Conservation (phyloP, 2,888 invertebrate genomes). For the Caenorhabditis parvicauda region DNA sequence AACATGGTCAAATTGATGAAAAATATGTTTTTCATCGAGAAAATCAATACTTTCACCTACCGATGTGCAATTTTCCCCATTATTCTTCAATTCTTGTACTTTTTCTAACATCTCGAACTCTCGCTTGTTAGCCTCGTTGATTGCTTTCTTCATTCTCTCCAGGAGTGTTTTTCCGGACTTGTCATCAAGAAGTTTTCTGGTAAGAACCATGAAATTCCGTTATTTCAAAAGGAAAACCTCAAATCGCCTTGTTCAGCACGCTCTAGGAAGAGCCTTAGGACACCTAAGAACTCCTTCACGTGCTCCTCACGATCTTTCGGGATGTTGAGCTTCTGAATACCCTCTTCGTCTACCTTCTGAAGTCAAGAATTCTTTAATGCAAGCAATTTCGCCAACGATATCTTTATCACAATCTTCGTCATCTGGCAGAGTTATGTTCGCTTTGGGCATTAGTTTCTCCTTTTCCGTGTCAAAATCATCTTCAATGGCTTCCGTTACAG, state of each 20-base stretch:
- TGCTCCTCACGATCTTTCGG: slow-evolving; percentile 22
- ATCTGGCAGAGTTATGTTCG: background rate
- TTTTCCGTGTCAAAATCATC: slow-evolving; percentile 23
- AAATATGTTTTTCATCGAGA: too few relatives aligned
- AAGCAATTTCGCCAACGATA: too few relatives aligned
- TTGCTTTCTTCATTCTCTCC: slow-evolving; percentile 27
- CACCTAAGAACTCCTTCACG: slow-evolving; percentile 25
- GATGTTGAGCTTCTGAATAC: background rate
- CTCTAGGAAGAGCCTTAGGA: slow-evolving; percentile 21
- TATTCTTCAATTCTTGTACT: slow-evolving; percentile 13
- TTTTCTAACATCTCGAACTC: slow-evolving; percentile 27
- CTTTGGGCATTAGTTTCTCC: slow-evolving; percentile 1
- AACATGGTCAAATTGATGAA: too few relatives aligned
- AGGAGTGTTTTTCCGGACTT: slow-evolving; percentile 23
- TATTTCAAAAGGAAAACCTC: slow-evolving; percentile 2
- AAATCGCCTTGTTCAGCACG: slow-evolving; percentile 26
- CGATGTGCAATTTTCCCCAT: slow-evolving; percentile 9
- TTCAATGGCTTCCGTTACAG: slow-evolving; percentile 17
- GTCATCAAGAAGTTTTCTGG: slow-evolving; percentile 23
- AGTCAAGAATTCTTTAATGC: too few relatives aligned
- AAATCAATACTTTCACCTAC: background rate
- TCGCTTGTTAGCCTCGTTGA: slow-evolving; percentile 21
- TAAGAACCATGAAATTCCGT: background rate
- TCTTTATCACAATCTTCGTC: slow-evolving; percentile 25
- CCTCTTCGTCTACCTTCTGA: background rate